Evolutionary conservation across 2,113 vertebrate species (phyloP).

Genomic region (Campylomormyrus tamandua): DNA sequence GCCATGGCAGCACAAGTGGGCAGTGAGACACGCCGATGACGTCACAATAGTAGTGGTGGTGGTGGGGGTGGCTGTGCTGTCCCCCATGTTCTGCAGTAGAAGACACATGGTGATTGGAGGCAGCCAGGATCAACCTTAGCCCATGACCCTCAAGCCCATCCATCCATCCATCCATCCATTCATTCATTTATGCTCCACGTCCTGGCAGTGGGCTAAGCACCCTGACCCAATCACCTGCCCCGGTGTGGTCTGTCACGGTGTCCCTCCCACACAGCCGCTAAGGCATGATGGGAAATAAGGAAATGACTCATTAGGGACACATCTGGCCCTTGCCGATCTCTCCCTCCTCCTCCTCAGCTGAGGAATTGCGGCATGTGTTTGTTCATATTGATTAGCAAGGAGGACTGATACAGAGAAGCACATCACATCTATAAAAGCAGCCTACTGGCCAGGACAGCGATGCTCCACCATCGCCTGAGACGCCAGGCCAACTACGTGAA

Average conservation of each 20-base stretch:
- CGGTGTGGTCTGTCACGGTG: neutral
- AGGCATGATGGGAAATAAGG: neutral
- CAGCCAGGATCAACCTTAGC: neutral
- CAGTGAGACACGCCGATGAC: slow-evolving; percentile 11
- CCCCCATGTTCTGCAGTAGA: slow-evolving; percentile 11
- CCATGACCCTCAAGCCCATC: neutral
- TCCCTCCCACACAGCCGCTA: neutral
- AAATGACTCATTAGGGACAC: neutral
- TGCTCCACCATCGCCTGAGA: neutral
- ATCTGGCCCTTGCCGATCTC: neutral
- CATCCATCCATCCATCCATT: neutral
- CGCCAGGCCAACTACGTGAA: neutral
- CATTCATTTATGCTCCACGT: neutral
- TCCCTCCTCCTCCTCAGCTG: neutral
- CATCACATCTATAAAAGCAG: neutral
- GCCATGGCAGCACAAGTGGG: slow-evolving; percentile 25
- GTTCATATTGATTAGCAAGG: neutral
- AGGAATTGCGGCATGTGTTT: neutral
- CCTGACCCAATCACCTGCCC: neutral
- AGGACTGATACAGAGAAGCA: neutral
- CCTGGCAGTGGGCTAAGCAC: neutral
- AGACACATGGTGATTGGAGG: neutral
- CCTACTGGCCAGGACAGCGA: neutral
- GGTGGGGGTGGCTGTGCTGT: neutral
- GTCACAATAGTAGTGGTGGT: neutral